phyloP scores from a whole-genome alignment of 2,888 invertebrate species.

The Rhyacophila evoluta region DNA sequence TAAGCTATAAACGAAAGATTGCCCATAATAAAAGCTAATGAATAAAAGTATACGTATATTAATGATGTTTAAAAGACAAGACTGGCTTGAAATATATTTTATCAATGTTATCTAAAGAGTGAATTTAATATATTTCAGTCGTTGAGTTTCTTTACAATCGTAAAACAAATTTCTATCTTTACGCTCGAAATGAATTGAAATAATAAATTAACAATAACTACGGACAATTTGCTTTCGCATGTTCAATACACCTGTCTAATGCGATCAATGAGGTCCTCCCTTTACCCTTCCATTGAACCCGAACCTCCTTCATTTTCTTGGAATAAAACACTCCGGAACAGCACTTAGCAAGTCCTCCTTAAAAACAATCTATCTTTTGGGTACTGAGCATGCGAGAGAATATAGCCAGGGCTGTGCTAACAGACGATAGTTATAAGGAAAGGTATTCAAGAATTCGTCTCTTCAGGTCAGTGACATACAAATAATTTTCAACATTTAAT shows the following conservation, averaged over 20 bases:
- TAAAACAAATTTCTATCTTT: background rate
- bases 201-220: background rate
- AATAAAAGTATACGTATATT: too few species aligned
- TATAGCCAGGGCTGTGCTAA: background rate
- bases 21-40: too few species aligned
- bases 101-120: too few species aligned
- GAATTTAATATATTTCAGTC: too few species aligned
- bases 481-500: too few species aligned
- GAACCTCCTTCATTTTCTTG: background rate
- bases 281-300: background rate
- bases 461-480: too few species aligned
- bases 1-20: too few species aligned
- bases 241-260: conserved; percentile 3
- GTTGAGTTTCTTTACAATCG: too few species aligned
- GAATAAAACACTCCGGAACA: conserved; percentile 24
- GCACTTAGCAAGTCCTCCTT: conserved; percentile 17
- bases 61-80: too few species aligned
- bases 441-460: too few species aligned
- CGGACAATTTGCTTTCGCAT: background rate
- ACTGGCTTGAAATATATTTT: too few species aligned
- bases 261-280: background rate
- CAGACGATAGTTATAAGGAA: too few species aligned
- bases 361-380: conserved; percentile 20
- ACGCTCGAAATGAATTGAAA: background rate
- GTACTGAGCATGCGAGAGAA: background rate